Base-by-base conservation (phyloP, 2,113 vertebrate genomes). In the Mastomys coucha region DNA sequence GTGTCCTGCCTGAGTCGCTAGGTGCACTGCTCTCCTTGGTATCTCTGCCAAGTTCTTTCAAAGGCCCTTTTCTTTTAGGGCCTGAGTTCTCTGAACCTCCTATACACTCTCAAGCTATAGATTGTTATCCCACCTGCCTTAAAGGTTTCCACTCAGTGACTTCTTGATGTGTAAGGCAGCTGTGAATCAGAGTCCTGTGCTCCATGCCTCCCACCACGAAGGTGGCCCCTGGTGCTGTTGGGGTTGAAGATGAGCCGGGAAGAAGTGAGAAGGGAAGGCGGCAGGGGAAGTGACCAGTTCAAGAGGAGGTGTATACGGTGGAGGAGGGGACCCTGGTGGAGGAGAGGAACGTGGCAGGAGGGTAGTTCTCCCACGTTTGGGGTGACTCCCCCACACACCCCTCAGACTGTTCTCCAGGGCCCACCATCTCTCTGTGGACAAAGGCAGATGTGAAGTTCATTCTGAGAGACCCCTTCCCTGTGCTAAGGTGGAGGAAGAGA, bases 21-120 rank as follows among this genome's bases (percentile, higher is more conserved):
- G 88, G 6, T 45, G 53, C 92, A 65, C 31, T 82, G 51, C 12
- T 76, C 19, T 9, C 69, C 76, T 75, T 70, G 20, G n/a, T 73
- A 56, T 84, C 77, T 78, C 78, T 87, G 56, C 60, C 19, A 81
- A 81, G 39, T 80, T 85, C 63, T 65, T 75, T 67, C 60, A 63
- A 69, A 36, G 8, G 24, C 4, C 69, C 4, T 53, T 88, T 75
- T 6, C 19, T 42, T 51, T 49, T 88, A 69, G 11, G 26, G 39
- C 17, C 69, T 60, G 85, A 58, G 39, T 89, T 81, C 84, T 94
- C 65, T 88, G 77, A 28, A 53, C 42, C 60, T 88, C 78, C 22
- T 39, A 24, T 11, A 31, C 31, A 49, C 75, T 81, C 77, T 60
- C 1, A 10, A 10, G 20, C 16, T 28, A 31, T 81, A 24, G 26